Base-by-base conservation (phyloP, 1,140 invertebrate genomes). In the Aphidius gifuensis region DNA sequence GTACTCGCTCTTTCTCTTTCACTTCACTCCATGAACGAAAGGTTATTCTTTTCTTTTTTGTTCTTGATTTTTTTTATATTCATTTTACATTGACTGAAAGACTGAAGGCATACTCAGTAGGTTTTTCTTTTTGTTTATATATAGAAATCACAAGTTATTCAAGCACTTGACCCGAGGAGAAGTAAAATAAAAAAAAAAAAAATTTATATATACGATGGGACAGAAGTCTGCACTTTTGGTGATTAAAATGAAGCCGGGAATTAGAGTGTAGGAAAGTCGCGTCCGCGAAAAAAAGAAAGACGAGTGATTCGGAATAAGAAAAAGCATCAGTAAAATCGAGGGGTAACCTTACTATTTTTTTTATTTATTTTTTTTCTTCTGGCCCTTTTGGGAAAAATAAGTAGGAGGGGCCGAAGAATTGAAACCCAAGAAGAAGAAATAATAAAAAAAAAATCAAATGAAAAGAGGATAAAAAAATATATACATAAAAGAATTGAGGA, bases 231-330 rank as follows among this genome's bases (percentile, higher is more conserved):
- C 74, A 76, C 74, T 74, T 62, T 60, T 68, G 68, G 72, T 75
- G 74, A 76, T 75, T 74, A 76, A 74, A 75, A 70, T 71, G 66
- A 72, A 72, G 66, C 71, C 68, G 64, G 67, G 73, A 75, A 74
- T 75, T 74, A 72, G 69, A 73, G 68, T 70, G 67, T 68, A 69
- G 61, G 61, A 63, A 62, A 61, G 60, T 59, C 64, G 62, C 68
- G 64, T 64, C 60, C 53, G 53, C 43, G 53, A 55, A 55, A 55
- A 16, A 55, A 42, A 43, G 43, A 55, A 55, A 42, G 53, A n/a
- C 39, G 49, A 55, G 39, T 55, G 43, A 42, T 32, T 32, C 23
- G 4, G 23, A 32, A 32, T 32, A 32, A 32, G 23, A 32, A 32
- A 32, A 32, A 32, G 23, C 23, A 32, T 32, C 23, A 32, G 23